These are phyloP conservation scores for Vidua macroura DNA, from an alignment of 2,113 vertebrate genomes.

Conservation along the genomic window DNA sequence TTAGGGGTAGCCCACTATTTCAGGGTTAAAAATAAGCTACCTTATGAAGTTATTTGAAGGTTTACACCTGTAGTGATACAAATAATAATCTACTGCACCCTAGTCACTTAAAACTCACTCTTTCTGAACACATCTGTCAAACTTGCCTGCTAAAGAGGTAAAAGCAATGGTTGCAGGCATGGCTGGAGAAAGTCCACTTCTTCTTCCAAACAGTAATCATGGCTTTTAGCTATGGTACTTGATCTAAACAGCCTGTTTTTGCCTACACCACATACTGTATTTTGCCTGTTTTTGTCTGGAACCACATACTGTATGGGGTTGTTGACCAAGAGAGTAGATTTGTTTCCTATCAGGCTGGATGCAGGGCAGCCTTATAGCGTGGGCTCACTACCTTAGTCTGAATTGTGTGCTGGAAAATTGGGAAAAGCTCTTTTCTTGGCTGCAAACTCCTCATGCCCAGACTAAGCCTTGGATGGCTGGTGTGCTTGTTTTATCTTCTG, in stretches of 20 bases:
- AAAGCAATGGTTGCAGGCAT: not conserved
- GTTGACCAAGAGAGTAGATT: not conserved
- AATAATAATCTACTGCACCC: not conserved
- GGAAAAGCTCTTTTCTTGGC: not conserved
- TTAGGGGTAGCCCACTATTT: not conserved
- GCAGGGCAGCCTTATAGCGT: not conserved
- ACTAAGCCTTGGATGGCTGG: too few species aligned
- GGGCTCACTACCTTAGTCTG: not conserved
- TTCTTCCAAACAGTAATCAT: not conserved
- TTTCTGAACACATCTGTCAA: not conserved
- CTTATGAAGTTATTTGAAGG: not conserved
- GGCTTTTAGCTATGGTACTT: not conserved
- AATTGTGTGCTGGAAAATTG: not conserved
- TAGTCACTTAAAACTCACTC: not conserved
- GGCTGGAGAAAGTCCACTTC: not conserved
- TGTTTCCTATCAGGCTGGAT: not conserved
- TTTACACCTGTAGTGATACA: not conserved
- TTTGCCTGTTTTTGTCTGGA: not conserved
- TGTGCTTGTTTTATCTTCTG: not conserved
- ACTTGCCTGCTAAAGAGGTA: not conserved
- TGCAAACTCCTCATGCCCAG: not conserved
- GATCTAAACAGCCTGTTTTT: not conserved
- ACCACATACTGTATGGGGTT: accelerated
- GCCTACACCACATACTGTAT: too few species aligned
- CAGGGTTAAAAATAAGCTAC: not conserved